Percentiles rank a stretch among this genome's conserved stretches.
Evolutionary conservation across 2,113 vertebrate species (phyloP).

Genomic region (Perca fluviatilis): DNA sequence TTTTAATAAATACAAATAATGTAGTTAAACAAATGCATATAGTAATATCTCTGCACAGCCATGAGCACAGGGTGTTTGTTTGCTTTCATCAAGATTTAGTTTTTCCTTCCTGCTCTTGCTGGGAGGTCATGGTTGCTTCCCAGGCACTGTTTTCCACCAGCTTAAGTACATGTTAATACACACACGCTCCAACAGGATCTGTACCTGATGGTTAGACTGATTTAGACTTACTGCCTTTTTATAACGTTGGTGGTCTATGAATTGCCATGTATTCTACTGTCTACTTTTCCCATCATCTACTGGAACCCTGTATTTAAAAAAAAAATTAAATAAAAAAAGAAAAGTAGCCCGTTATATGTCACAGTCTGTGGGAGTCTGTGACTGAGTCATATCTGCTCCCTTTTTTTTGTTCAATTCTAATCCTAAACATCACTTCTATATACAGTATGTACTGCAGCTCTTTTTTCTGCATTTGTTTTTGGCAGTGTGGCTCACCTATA

Average conservation of each 20-base stretch:
- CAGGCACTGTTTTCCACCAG: conserved; percentile 55
- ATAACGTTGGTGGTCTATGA: conserved; percentile 69
- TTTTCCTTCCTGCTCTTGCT: conserved; percentile 45
- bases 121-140: conserved; percentile 63
- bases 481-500: not conserved
- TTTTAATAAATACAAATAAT: no score
- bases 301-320: conserved; percentile 15
- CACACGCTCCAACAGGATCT: conserved; percentile 48
- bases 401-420: not conserved
- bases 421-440: conserved; percentile 14
- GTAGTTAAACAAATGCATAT: not conserved
- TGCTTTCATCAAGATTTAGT: conserved; percentile 29
- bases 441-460: not conserved
- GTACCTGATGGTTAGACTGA: conserved; percentile 69
- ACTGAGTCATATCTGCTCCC: conserved; percentile 18
- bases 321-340: no score
- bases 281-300: conserved; percentile 24
- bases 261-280: conserved; percentile 24
- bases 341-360: not conserved
- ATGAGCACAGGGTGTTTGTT: conserved; percentile 36
- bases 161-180: conserved; percentile 71
- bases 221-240: conserved; percentile 50
- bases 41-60: conserved; percentile 8
- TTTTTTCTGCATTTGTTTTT: not conserved
- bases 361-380: not conserved